Percentiles rank a stretch among this genome's conserved stretches.
phyloP scores from a whole-genome alignment of 2,113 vertebrate species.

The Scartelaos histophorus region DNA sequence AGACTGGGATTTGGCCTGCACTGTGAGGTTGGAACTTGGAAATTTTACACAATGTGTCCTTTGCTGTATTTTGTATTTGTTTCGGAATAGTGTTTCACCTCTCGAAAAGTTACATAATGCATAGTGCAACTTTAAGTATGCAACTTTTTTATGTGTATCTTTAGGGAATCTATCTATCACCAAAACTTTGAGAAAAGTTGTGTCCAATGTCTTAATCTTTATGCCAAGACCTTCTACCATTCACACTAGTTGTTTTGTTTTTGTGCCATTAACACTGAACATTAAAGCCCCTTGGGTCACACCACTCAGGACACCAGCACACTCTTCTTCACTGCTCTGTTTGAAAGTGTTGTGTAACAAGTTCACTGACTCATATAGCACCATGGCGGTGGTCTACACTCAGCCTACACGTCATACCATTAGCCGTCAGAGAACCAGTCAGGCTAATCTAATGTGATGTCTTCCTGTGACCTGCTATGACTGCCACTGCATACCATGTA shows the following conservation, averaged over 20 bases:
- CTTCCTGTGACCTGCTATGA: conserved; percentile 2
- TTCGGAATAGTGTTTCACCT: too few relatives aligned
- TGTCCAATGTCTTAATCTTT: neutral
- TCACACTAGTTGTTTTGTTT: neutral
- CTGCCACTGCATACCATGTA: neutral
- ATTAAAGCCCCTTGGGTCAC: neutral
- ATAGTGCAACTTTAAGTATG: too few relatives aligned
- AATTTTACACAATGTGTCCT: too few relatives aligned
- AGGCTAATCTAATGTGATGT: conserved; percentile 8
- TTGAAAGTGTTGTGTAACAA: conserved; percentile 14
- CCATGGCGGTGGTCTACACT: conserved; percentile 2
- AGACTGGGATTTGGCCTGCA: too few relatives aligned
- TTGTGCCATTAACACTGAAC: neutral
- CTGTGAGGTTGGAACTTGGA: too few relatives aligned
- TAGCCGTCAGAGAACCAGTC: conserved; percentile 15
- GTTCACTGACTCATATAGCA: conserved; percentile 12
- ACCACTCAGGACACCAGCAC: neutral
- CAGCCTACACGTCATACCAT: neutral
- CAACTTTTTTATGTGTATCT: too few relatives aligned
- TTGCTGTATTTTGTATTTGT: too few relatives aligned
- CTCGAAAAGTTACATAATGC: too few relatives aligned
- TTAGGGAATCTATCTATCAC: too few relatives aligned
- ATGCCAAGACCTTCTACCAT: neutral
- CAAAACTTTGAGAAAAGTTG: too few relatives aligned
- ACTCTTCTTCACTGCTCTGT: neutral